phyloP scores from a whole-genome alignment of 2,113 vertebrate species.

The Gymnogyps californianus region DNA sequence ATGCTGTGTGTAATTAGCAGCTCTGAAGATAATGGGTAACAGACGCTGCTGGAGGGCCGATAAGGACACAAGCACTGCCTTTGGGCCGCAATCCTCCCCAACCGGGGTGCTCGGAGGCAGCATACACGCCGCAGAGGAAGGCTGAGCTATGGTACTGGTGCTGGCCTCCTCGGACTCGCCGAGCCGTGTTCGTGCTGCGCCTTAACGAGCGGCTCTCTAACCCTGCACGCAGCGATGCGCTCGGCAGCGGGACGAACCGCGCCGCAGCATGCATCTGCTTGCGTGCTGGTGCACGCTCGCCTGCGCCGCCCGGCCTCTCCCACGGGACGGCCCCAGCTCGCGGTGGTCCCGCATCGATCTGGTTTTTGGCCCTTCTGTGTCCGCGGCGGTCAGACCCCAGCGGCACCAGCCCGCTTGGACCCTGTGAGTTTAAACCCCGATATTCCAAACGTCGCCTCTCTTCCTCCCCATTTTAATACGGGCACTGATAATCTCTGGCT shows the following conservation, averaged over 20 bases:
- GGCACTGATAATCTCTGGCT: background rate
- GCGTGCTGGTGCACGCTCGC: accelerated
- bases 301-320: background rate
- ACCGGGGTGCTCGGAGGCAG: background rate
- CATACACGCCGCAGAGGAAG: background rate
- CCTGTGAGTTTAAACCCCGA: background rate
- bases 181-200: background rate
- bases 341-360: background rate
- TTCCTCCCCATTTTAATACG: accelerated
- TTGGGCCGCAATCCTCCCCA: background rate
- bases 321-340: too few species aligned
- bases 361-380: background rate
- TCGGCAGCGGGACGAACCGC: accelerated
- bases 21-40: background rate
- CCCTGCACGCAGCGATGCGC: accelerated
- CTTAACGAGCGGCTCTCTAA: accelerated
- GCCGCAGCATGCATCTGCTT: background rate
- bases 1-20: background rate
- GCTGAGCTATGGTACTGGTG: background rate
- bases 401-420: background rate
- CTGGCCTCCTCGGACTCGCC: background rate
- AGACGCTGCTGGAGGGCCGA: background rate
- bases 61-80: accelerated
- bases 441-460: background rate
- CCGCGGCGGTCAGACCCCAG: background rate